Base-by-base conservation (phyloP, 2,888 invertebrate genomes). In the Drosophila atripex region DNA sequence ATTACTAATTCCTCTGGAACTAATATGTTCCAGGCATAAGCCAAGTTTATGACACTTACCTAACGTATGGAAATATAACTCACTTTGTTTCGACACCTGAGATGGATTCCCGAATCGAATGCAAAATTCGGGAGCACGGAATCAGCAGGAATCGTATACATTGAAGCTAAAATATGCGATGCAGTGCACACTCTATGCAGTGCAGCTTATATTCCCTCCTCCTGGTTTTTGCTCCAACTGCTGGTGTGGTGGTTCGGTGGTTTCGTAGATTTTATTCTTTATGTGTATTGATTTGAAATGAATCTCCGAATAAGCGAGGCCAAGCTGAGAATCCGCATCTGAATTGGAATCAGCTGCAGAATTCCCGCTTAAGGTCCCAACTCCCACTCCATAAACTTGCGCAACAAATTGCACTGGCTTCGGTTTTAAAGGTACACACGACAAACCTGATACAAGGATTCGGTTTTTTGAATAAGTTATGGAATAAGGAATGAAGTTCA, bases 211-310 rank as follows among this genome's bases (percentile, higher is more conserved):
- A 51, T 45, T 14, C 14, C 38, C 16, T 12, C 21, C 2, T 14
- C 30, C 28, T 9, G 35, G 11, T 18, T 47, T 25, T 16, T 30
- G 11, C 16, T 41, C 6, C 28, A n/a, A 9, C 11, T 58, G 28
- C 28, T 9, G 28, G 28, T 28, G 9, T 28, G 28, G 50, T 23
- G 45, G 77, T 52, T 61, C 63, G 64, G 50, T 61, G 84, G 75
- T 52, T 84, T 70, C 55, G 50, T 69, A 68, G 69, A 71, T 77
- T 70, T 68, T 73, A 76, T 84, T 66, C 74, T 86, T 86, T 86
- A 84, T 86, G 82, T 86, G 84, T 84, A 82, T 82, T 84, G 82
- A 82, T 82, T 86, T 77, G 80, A 86, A 82, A 82, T 82, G 86
- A 82, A 82, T 86, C 86, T 76, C 52, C 50, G 56, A 76, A 86